Percentiles rank a stretch among this genome's conserved stretches.
Evolutionary conservation across 2,113 vertebrate genomes (phyloP).

Genomic region (Xenus cinereus): DNA sequence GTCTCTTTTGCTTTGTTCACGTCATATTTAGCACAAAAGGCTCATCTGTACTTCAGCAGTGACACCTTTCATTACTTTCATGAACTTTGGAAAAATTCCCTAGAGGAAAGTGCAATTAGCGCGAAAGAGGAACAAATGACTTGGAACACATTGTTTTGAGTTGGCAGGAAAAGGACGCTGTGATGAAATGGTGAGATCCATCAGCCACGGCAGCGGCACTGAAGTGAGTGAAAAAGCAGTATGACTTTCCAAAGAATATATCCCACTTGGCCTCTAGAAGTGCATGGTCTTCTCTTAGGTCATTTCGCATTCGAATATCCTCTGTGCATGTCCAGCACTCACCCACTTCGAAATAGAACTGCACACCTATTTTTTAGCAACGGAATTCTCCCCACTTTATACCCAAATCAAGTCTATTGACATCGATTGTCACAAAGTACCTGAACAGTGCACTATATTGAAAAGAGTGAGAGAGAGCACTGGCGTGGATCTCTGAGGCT

Average conservation of each 20-base stretch:
- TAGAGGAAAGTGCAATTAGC: background rate
- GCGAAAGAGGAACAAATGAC: background rate
- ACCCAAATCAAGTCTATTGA: background rate
- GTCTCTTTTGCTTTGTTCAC: background rate
- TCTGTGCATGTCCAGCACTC: background rate
- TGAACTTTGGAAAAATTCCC: background rate
- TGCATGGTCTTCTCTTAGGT: background rate
- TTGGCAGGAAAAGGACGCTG: background rate
- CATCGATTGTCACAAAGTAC: background rate
- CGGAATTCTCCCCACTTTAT: background rate
- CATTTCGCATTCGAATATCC: background rate
- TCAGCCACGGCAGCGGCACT: background rate
- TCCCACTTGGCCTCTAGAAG: background rate
- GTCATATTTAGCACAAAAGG: background rate
- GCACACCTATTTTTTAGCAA: accelerated
- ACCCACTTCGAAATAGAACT: background rate
- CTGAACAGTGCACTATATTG: background rate
- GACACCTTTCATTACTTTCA: background rate
- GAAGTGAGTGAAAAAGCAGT: background rate
- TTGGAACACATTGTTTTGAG: background rate
- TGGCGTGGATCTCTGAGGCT: background rate
- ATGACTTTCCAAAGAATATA: background rate
- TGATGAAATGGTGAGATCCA: background rate
- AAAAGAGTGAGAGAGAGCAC: background rate
- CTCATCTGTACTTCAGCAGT: background rate